Percentiles rank a stretch among this genome's conserved stretches.
These are phyloP conservation scores for Alaudala cheleensis DNA, from an alignment of 2,113 vertebrate genomes.

Conservation along the genomic window DNA sequence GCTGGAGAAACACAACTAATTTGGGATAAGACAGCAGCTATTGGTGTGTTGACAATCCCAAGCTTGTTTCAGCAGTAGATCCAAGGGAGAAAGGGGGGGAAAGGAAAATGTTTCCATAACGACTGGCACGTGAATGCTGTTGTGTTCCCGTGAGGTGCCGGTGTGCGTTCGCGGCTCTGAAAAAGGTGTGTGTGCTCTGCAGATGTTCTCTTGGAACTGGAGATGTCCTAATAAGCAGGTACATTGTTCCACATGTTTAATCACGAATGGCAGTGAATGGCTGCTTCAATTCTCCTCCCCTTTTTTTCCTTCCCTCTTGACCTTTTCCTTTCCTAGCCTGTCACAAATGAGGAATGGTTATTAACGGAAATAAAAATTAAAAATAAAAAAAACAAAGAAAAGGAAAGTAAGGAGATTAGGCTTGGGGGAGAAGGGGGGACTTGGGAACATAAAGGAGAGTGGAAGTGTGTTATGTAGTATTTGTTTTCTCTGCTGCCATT, in stretches of 20 bases:
- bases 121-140: not conserved
- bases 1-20: not conserved
- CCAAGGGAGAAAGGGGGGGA: not conserved
- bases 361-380: slow-evolving; percentile 15
- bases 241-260: slow-evolving; percentile 45
- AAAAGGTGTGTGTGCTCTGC: slow-evolving; percentile 17
- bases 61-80: not conserved
- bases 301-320: slow-evolving; percentile 43
- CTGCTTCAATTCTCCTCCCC: slow-evolving; percentile 6
- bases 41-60: not conserved
- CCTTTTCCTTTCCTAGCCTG: slow-evolving; percentile 41
- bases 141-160: not conserved
- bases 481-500: slow-evolving; percentile 65
- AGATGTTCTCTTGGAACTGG: slow-evolving; percentile 1
- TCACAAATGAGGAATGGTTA: slow-evolving; percentile 33
- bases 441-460: slow-evolving; percentile 19
- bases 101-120: slow-evolving; percentile 52
- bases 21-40: not conserved
- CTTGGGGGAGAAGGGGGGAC: not conserved
- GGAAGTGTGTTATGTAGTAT: slow-evolving; percentile 29
- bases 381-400: not conserved
- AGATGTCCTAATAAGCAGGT: slow-evolving; percentile 60
- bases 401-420: not conserved
- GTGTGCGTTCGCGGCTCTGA: not conserved
- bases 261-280: not conserved